These are phyloP conservation scores for Latheticus oryzae DNA, from an alignment of 2,888 invertebrate genomes.

Conservation along the genomic window DNA sequence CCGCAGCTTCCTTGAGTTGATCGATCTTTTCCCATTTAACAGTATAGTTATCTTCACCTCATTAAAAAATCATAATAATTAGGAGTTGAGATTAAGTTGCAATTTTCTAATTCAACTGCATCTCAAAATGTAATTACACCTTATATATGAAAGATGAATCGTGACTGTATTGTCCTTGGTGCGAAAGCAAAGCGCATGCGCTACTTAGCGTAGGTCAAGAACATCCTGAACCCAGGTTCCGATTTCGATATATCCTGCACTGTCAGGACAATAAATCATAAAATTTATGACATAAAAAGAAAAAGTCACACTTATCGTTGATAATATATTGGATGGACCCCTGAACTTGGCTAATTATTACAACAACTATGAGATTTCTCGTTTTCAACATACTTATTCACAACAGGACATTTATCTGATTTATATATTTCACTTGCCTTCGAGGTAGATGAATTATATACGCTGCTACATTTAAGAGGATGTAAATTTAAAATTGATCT, in stretches of 20 bases:
- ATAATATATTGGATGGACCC: conserved; percentile 16
- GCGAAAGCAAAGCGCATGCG: conserved; percentile 30
- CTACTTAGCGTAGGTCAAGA: conserved; percentile 41
- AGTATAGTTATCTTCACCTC: conserved; percentile 14
- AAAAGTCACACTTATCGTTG: conserved; percentile 15
- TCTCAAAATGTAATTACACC: conserved; percentile 20
- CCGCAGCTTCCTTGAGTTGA: conserved; percentile 12
- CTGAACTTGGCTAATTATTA: conserved; percentile 16
- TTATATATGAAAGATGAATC: conserved; percentile 20
- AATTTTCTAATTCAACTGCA: conserved; percentile 13
- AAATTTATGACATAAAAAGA: conserved; percentile 3
- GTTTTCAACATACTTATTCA: too few species aligned
- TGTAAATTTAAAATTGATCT: too few species aligned
- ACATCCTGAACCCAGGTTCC: conserved; percentile 36
- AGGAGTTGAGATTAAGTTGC: conserved; percentile 5
- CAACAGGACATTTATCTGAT: too few species aligned
- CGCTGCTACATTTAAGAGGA: too few species aligned
- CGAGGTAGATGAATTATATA: too few species aligned
- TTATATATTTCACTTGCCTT: too few species aligned
- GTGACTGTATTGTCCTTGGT: conserved; percentile 42
- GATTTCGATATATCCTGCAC: conserved; percentile 33
- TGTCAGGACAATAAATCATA: conserved; percentile 27
- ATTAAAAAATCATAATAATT: conserved; percentile 16
- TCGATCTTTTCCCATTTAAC: conserved; percentile 12
- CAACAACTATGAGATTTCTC: conserved; percentile 6